These are phyloP conservation scores for Acrobasis consociella DNA, from an alignment of 2,888 invertebrate genomes.

Conservation along the genomic window DNA sequence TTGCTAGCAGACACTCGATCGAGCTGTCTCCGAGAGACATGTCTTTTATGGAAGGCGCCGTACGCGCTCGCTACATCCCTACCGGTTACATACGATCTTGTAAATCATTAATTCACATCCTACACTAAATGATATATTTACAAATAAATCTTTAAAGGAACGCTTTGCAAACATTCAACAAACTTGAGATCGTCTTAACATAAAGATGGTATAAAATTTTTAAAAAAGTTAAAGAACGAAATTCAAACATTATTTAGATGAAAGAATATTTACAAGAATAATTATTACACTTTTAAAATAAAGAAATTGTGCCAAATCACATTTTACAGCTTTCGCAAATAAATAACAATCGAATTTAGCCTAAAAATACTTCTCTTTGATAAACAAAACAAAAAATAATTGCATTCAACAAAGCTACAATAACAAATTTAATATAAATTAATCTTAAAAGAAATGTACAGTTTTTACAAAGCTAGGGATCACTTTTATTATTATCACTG, in stretches of 20 bases:
- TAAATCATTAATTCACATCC: slow-evolving; percentile 78
- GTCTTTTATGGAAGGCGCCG: slow-evolving; percentile 53
- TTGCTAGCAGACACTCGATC: slow-evolving; percentile 56
- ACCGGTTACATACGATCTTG: slow-evolving; percentile 62
- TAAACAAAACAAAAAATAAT: slow-evolving; percentile 83
- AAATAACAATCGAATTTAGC: slow-evolving; percentile 82
- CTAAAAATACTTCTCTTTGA: slow-evolving; percentile 79
- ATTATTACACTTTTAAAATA: slow-evolving; percentile 53
- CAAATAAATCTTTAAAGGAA: slow-evolving; percentile 83
- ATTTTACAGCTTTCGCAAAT: slow-evolving; percentile 78
- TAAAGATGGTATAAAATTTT: slow-evolving; percentile 80
- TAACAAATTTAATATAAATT: slow-evolving; percentile 83
- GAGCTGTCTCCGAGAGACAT: slow-evolving; percentile 44
- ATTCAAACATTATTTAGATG: slow-evolving; percentile 65
- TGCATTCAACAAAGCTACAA: slow-evolving; percentile 82
- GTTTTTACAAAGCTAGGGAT: slow-evolving; percentile 79
- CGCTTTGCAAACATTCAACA: slow-evolving; percentile 83
- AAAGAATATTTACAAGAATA: slow-evolving; percentile 72
- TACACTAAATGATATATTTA: slow-evolving; percentile 77
- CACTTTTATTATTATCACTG: slow-evolving; percentile 76
- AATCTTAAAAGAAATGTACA: slow-evolving; percentile 80
- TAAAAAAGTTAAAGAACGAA: slow-evolving; percentile 74
- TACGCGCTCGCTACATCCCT: slow-evolving; percentile 42
- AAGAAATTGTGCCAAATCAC: slow-evolving; percentile 71
- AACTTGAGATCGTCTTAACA: slow-evolving; percentile 83